phyloP scores from a whole-genome alignment of 2,113 vertebrate genomes.

The Limanda limanda region DNA sequence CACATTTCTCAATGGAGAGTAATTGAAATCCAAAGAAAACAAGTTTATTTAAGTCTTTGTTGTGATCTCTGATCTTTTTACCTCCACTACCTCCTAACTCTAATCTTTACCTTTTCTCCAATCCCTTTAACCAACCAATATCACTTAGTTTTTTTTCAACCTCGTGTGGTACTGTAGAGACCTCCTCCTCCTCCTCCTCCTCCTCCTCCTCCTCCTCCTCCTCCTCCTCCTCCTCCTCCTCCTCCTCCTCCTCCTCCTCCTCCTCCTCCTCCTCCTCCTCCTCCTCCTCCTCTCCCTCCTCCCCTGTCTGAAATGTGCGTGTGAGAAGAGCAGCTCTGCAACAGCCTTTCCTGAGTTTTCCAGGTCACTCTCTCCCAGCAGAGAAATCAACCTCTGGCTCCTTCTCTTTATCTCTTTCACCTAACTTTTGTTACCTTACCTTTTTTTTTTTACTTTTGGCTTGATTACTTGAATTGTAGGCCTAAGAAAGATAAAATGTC shows the following conservation, averaged over 20 bases:
- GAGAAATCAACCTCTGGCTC: conserved; percentile 47
- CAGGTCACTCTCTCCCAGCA: conserved; percentile 73
- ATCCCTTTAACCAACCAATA: neutral
- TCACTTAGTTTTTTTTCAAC: neutral
- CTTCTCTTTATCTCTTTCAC: conserved; percentile 8
- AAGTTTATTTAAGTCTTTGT: no score
- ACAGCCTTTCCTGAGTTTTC: conserved; percentile 60
- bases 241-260: no score
- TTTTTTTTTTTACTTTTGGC: conserved; percentile 5
- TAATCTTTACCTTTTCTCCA: conserved; percentile 1
- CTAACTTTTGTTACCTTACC: neutral
- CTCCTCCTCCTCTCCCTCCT: neutral
- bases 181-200: neutral
- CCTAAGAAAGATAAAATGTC: conserved; percentile 2
- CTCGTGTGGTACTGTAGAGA: neutral
- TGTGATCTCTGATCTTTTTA: conserved; percentile 13
- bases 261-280: neutral
- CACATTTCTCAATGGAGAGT: no score
- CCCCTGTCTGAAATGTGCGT: conserved; percentile 63
- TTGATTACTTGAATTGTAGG: conserved; percentile 2
- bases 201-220: no score
- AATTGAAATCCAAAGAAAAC: no score
- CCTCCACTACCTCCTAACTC: neutral
- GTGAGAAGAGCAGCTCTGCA: conserved; percentile 45
- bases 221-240: neutral